phyloP scores from a whole-genome alignment of 2,888 invertebrate species.

The Arrhopalites spinosus region DNA sequence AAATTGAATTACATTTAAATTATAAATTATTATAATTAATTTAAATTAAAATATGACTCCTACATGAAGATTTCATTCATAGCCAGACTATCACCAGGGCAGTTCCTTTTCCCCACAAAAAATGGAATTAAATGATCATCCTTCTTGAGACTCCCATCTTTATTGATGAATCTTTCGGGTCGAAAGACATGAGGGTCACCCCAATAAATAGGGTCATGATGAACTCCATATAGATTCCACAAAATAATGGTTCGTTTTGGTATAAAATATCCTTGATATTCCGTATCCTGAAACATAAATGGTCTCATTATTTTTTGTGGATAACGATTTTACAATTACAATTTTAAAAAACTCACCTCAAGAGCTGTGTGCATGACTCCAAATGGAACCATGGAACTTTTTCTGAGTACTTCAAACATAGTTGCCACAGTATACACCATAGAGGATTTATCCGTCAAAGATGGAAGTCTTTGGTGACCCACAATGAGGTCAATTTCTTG shows the following conservation, averaged over 20 bases:
- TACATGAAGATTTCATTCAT: slow-evolving; percentile 51
- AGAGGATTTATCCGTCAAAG: slow-evolving; percentile 11
- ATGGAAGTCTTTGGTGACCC: slow-evolving; percentile 42
- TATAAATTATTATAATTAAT: too few relatives aligned
- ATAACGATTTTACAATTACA: too few relatives aligned
- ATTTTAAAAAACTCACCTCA: slow-evolving; percentile 14
- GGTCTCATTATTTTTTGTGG: too few relatives aligned
- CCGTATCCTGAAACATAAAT: background rate
- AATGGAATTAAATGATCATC: slow-evolving; percentile 56
- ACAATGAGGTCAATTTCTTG: slow-evolving; percentile 57
- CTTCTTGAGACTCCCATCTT: slow-evolving; percentile 47
- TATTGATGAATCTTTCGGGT: slow-evolving; percentile 35
- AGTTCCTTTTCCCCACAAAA: slow-evolving; percentile 55
- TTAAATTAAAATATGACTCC: too few relatives aligned
- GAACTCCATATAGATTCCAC: slow-evolving; percentile 52
- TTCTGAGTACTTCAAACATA: slow-evolving; percentile 50
- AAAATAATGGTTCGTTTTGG: slow-evolving; percentile 52
- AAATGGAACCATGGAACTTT: slow-evolving; percentile 50
- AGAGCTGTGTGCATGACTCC: slow-evolving; percentile 54
- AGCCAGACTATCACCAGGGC: slow-evolving; percentile 53
- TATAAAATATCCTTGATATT: slow-evolving; percentile 41
- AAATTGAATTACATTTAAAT: too few relatives aligned
- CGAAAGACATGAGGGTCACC: slow-evolving; percentile 34
- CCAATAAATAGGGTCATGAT: slow-evolving; percentile 50
- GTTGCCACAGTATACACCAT: slow-evolving; percentile 50